These are phyloP conservation scores for Porites rus DNA, from an alignment of 92 coral and sea anemone species.

Conservation along the genomic window DNA sequence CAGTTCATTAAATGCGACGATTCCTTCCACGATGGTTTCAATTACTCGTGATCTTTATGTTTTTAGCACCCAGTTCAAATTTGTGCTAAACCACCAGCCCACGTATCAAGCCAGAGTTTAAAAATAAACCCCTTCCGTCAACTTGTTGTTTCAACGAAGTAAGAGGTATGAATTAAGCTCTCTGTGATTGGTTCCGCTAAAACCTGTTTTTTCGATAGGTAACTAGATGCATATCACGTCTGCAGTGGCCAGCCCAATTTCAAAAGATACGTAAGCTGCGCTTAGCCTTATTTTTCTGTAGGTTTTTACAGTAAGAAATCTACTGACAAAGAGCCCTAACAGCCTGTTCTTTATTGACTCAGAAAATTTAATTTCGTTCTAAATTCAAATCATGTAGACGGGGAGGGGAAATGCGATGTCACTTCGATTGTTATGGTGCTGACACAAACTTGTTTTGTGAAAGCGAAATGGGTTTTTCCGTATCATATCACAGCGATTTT, in stretches of 20 bases:
- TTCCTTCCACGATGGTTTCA: conserved; percentile 12
- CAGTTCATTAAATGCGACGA: conserved; percentile 32
- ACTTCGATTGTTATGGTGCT: conserved; percentile 27
- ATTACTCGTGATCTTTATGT: conserved; percentile 8
- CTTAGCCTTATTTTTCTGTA: conserved; percentile 1
- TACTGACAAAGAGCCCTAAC: not conserved
- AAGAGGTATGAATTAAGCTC: conserved; percentile 10
- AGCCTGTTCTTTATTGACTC: conserved; percentile 4
- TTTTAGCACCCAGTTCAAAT: conserved; percentile 19
- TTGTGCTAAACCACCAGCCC: conserved; percentile 28
- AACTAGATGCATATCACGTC: conserved; percentile 44
- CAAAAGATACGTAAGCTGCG: not conserved
- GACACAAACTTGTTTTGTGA: conserved; percentile 10
- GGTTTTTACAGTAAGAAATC: not conserved
- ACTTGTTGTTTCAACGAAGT: conserved; percentile 40
- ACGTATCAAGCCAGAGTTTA: conserved; percentile 30
- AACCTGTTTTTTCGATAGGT: conserved; percentile 5
- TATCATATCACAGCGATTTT: conserved; percentile 30
- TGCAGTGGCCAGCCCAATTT: not conserved
- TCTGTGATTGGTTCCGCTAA: conserved; percentile 30
- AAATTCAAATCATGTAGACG: conserved; percentile 22
- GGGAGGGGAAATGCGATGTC: conserved; percentile 42
- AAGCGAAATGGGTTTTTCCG: conserved; percentile 28
- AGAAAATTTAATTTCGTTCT: conserved; percentile 36
- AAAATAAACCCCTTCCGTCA: conserved; percentile 46